Conservation (phyloP, 1,140 invertebrate genomes). For the Theocolax elegans region DNA sequence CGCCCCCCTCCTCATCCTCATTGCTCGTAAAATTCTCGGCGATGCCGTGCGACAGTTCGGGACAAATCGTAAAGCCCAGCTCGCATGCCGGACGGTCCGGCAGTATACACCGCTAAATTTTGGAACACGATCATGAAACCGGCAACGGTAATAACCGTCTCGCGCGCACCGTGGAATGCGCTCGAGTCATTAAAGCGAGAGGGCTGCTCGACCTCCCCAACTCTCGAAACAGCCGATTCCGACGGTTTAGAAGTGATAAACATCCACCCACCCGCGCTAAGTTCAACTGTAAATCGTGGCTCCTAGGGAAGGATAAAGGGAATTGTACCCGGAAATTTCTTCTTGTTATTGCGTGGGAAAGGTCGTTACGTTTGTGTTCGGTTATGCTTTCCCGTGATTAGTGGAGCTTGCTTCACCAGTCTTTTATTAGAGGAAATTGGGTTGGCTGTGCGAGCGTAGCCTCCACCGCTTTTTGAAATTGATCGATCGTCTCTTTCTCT, state of each 20-base stretch:
- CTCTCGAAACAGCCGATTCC: slow-evolving; percentile 4
- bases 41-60: slow-evolving; percentile 6
- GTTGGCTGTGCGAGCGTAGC: too few relatives aligned
- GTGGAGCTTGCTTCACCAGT: too few relatives aligned
- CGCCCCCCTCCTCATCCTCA: too few relatives aligned
- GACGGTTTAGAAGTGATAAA: slow-evolving; percentile 27
- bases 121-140: slow-evolving; percentile 54
- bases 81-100: slow-evolving; percentile 48
- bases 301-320: not conserved
- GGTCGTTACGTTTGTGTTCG: not conserved
- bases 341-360: not conserved
- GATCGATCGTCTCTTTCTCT: too few relatives aligned
- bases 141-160: slow-evolving; percentile 42
- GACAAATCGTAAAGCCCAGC: slow-evolving; percentile 50
- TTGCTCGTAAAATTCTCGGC: slow-evolving; percentile 30
- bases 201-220: not conserved
- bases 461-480: too few relatives aligned
- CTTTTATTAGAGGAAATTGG: too few relatives aligned
- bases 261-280: not conserved
- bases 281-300: slow-evolving; percentile 11
- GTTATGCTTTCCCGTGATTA: too few relatives aligned
- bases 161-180: slow-evolving; percentile 48
- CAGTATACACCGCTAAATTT: slow-evolving; percentile 56
- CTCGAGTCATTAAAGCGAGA: slow-evolving; percentile 50
- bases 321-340: slow-evolving; percentile 22